Evolutionary conservation across 2,113 vertebrate genomes (phyloP), one percentile per base, ranked within the genome.

Genomic region (Stegostoma tigrinum): DNA sequence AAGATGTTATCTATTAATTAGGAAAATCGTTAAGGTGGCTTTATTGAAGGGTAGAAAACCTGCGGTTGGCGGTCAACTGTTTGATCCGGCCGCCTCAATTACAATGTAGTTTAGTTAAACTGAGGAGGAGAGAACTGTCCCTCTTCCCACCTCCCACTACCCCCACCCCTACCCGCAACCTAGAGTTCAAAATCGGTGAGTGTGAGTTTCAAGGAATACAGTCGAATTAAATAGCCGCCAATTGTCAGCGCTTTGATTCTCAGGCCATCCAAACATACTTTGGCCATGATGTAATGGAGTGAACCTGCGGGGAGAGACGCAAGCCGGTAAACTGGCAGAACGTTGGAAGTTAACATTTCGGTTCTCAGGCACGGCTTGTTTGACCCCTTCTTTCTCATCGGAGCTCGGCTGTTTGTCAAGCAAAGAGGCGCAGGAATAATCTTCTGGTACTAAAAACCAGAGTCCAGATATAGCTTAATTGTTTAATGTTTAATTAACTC

Each of bases 1-100:
- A 99, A 99, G 98, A 99, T 99, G 99, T 99, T 99, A 99, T 99
- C 99, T 99, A 99, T 99, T 99, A 99, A 99, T 99, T 99, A 99
- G 99, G 99, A 98, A 99, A 99, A 99, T 99, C 98, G 98, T 99
- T 99, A 99, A 99, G 99, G 99, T 99, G 99, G 99, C 98, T 99
- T 99, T 98, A 98, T 98, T 98, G 98, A 99, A 98, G 98, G 98
- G 99, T 98, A 99, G 98, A 99, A 98, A 99, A 98, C 98, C 97
- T 97, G 98, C 98, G 97, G 98, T 98, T 98, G 98, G 98, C 98
- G 98, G 98, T 98, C 98, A 98, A 98, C 98, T 98, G 98, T 99
- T 99, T 99, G 99, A 99, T 99, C 99, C 99, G 98, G 98, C 98
- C 98, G 98, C 97, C 98, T 98, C 98, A 97, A 96, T 98, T 98